phyloP scores from a whole-genome alignment of 92 coral and sea anemone genomes.

The Epizoanthus illoricatus region DNA sequence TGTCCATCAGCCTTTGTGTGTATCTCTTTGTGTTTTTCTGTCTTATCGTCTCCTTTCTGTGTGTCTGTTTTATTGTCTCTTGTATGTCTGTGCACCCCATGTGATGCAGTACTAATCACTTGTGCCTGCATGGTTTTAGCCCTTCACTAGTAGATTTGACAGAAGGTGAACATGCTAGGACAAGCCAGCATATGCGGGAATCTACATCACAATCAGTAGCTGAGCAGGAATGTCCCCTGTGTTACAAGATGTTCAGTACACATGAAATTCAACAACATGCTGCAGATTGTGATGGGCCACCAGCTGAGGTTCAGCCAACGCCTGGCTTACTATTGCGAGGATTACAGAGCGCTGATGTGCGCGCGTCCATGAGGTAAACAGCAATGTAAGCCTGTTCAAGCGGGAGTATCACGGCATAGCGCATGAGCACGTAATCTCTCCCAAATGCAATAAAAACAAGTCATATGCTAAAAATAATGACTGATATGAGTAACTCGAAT shows the following conservation, averaged over 20 bases:
- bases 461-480: no score
- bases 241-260: constrained; percentile 33
- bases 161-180: not conserved
- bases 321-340: not conserved
- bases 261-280: constrained; percentile 19
- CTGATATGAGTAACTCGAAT: no score
- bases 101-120: no score
- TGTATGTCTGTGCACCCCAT: no score
- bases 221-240: constrained; percentile 31
- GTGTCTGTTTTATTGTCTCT: no score
- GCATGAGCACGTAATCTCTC: no score
- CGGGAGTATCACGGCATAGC: no score
- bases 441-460: no score
- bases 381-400: not conserved
- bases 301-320: not conserved
- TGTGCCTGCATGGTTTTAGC: not conserved
- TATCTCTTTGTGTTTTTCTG: no score
- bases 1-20: no score
- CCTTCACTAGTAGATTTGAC: constrained; percentile 35
- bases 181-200: not conserved
- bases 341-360: not conserved
- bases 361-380: constrained; percentile 3
- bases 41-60: no score
- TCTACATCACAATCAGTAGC: not conserved
- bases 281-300: constrained; percentile 18